phyloP scores from a whole-genome alignment of 2,113 vertebrate species.

The Strix uralensis region DNA sequence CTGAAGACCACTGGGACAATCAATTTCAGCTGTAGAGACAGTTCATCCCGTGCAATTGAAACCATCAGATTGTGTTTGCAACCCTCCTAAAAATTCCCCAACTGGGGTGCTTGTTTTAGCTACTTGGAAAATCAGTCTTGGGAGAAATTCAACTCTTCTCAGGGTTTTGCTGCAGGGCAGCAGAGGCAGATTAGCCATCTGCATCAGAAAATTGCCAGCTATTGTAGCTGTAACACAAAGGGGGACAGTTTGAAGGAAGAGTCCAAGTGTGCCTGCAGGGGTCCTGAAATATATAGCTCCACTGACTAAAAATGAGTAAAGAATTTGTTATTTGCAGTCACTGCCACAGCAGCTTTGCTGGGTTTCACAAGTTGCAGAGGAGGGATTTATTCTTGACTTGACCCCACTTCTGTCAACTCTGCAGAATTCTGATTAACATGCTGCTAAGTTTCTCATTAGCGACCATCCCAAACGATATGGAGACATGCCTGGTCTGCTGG shows the following conservation, averaged over 20 bases:
- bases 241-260: not conserved
- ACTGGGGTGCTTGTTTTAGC: not conserved
- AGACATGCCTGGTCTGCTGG: not conserved
- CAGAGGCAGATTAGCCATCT: not conserved
- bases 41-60: not conserved
- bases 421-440: not conserved
- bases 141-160: not conserved
- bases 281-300: not conserved
- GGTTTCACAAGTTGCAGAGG: not conserved
- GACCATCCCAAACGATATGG: not conserved
- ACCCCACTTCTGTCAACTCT: not conserved
- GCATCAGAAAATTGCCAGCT: not conserved
- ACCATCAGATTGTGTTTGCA: not conserved
- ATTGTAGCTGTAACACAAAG: not conserved
- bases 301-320: not conserved
- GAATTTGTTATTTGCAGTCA: not conserved
- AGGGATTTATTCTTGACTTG: not conserved
- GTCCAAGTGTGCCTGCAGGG: not conserved
- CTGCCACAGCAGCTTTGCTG: not conserved
- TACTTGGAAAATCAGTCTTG: not conserved
- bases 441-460: not conserved
- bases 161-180: not conserved
- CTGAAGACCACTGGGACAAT: not conserved
- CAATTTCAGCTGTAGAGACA: not conserved
- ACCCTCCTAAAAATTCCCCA: not conserved